Base-by-base conservation (phyloP, 30 jellyfish, hydroid and myxozoan genomes). In the Cassiopea xamachana region DNA sequence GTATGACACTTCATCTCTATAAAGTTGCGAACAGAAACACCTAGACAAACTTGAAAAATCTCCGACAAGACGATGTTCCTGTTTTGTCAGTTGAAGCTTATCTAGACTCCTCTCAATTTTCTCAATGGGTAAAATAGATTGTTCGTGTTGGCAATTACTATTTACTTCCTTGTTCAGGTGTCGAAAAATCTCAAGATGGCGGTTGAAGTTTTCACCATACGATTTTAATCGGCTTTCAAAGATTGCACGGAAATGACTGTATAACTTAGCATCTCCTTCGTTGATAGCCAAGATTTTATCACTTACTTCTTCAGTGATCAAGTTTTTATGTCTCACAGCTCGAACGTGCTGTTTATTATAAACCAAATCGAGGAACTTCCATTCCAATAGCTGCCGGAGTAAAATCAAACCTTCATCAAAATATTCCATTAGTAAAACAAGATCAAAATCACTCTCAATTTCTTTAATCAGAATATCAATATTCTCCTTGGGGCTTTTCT, bases 321-420 rank as follows among this genome's bases (percentile, higher is more conserved):
- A 82, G 46, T 92, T 72, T 58, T 48, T 61, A 48, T 92, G 98
- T 12, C 83, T 87, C 48, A 46, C 50, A 19, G 59, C 48, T 58
- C 93, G 85, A 3, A 83, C 94, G 58, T 83, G 73, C 73, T 84
- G 77, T 72, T 79, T 88, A 80, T 77, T 68, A 81, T 93, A 88
- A 72, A 94, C 96, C 17, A 94, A 19, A 68, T 94, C 98, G 68
- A 89, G 84, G 27, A 78, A 89, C 7, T 71, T 87, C 98, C 97
- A 94, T 45, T 88, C 82, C 71, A 94, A 69, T 15, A 73, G 58
- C 49, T 89, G 70, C 51, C 94, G 83, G 77, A 94, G 77, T 48
- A 89, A 46, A 8, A 94, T 72, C 51, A 90, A 73, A 18, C 97
- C 92, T 84, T 94, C 97, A 61, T 94, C 98, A 80, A 89, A 94